Conservation (phyloP, 2,113 vertebrate genomes). For the Kryptolebias marmoratus region DNA sequence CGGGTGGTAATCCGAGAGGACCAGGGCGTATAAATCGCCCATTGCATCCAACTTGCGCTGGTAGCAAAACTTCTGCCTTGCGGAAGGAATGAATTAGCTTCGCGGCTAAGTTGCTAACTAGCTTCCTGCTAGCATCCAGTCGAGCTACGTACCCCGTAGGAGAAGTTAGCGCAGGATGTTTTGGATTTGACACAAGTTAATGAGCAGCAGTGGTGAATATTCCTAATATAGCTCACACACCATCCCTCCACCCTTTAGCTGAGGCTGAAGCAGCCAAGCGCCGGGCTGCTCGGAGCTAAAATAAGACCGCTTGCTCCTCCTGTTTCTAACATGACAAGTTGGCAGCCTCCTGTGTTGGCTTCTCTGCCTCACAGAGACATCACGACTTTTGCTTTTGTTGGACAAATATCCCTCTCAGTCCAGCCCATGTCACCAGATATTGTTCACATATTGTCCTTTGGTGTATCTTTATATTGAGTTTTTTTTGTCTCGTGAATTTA, state of each 20-base stretch:
- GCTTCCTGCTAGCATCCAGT: constrained; percentile 48
- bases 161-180: constrained; percentile 78
- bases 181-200: constrained; percentile 72
- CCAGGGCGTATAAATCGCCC: constrained; percentile 38
- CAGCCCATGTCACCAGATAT: neutral
- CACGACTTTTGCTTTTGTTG: neutral
- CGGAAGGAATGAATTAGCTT: constrained; percentile 23
- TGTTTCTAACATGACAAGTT: constrained; percentile 63
- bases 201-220: constrained; percentile 19
- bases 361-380: constrained; percentile 13
- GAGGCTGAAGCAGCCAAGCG: constrained; percentile 72
- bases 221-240: constrained; percentile 49
- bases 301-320: constrained; percentile 70
- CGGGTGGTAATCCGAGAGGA: constrained; percentile 58
- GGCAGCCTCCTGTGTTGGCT: constrained; percentile 40
- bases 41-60: constrained; percentile 14
- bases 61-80: constrained; percentile 16
- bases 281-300: constrained; percentile 71
- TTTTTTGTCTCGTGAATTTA: neutral
- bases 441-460: neutral
- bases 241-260: constrained; percentile 16
- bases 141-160: constrained; percentile 27
- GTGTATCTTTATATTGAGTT: neutral
- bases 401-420: neutral
- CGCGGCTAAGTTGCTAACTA: constrained; percentile 26